Percentiles rank a stretch among this genome's conserved stretches.
Conservation (phyloP, 2,797 vertebrate species). For the Columba guinea region DNA sequence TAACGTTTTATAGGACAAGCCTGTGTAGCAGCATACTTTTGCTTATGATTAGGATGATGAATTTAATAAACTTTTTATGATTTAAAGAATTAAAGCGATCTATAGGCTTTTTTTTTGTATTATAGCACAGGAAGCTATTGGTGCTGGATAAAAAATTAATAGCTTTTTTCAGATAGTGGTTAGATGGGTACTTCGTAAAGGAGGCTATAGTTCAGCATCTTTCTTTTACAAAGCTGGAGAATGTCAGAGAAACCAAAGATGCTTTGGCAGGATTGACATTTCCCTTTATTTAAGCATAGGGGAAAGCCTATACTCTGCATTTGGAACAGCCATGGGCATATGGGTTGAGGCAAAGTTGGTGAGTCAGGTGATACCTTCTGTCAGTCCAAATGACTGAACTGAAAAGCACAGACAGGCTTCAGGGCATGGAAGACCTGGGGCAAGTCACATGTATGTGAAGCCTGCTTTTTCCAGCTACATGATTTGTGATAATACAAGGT, state of each 20-base stretch:
- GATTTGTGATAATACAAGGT: not conserved
- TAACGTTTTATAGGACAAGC: not conserved
- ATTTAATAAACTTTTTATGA: not conserved
- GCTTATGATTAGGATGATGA: not conserved
- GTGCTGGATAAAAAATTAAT: not conserved
- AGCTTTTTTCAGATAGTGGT: not conserved
- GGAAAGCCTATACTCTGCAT: not conserved
- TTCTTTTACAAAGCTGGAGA: not conserved
- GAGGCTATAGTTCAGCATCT: slow-evolving; percentile 1
- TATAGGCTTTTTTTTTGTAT: not conserved
- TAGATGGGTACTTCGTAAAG: not conserved
- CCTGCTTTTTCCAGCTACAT: not conserved
- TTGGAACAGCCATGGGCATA: not conserved
- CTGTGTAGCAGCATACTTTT: not conserved
- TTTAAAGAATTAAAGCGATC: not conserved
- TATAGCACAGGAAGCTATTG: not conserved
- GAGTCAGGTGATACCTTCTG: not conserved
- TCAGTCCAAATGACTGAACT: not conserved
- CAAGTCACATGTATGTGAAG: not conserved
- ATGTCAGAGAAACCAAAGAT: not conserved
- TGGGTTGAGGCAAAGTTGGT: not conserved
- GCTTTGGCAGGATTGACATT: not conserved
- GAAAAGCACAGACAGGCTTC: not conserved
- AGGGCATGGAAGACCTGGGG: not conserved
- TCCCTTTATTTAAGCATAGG: not conserved